Conservation (phyloP, 2,113 vertebrate genomes). For the Corythaeola cristata region DNA sequence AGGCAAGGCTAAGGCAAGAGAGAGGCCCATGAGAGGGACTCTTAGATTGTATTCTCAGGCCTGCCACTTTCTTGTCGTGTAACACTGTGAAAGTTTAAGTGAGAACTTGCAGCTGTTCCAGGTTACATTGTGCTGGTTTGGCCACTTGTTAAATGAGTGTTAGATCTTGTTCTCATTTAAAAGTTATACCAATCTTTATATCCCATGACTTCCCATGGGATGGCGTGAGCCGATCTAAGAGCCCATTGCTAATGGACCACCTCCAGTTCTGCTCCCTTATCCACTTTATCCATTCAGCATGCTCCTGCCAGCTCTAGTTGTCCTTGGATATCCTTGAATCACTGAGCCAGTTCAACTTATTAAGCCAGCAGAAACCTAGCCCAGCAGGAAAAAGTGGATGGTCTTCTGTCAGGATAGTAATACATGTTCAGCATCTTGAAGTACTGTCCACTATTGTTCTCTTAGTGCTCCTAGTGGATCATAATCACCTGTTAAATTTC, state of each 20-base stretch:
- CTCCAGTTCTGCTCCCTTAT: not conserved
- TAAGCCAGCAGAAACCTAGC: not conserved
- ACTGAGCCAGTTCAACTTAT: not conserved
- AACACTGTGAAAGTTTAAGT: not conserved
- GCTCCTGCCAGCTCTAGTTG: not conserved
- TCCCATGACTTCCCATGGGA: not conserved
- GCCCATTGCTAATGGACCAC: not conserved
- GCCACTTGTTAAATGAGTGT: not conserved
- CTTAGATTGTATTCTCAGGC: not conserved
- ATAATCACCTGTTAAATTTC: not conserved
- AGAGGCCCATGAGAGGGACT: not conserved
- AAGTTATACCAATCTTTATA: not conserved
- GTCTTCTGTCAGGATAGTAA: not conserved
- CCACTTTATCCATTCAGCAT: not conserved
- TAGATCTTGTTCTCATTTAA: not conserved
- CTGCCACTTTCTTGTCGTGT: not conserved
- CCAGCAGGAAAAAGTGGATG: not conserved
- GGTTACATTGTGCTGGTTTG: not conserved
- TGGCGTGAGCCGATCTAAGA: not conserved
- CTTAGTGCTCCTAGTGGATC: not conserved
- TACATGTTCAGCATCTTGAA: not conserved
- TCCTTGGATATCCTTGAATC: not conserved
- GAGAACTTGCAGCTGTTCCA: conserved; percentile 1
- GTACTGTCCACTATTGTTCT: not conserved
- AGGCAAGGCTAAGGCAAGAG: not conserved